phyloP scores from a whole-genome alignment of 2,113 vertebrate genomes.

The Ochotona princeps region DNA sequence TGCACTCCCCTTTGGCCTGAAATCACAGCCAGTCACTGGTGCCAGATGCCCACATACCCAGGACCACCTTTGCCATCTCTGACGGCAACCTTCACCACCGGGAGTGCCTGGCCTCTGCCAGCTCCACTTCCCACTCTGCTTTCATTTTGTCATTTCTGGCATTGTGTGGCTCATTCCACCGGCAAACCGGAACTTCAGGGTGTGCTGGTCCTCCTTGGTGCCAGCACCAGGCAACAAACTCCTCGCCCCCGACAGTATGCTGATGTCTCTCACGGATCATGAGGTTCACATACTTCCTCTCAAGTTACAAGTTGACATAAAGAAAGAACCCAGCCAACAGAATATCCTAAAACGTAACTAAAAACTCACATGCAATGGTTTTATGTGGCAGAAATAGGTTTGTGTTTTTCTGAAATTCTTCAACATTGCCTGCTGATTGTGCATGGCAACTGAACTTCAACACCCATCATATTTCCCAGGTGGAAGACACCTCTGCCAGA shows the following conservation, averaged over 20 bases:
- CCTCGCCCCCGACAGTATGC: neutral
- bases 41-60: neutral
- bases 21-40: neutral
- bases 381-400: neutral
- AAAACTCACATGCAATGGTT: neutral
- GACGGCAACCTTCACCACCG: neutral
- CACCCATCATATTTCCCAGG: neutral
- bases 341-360: neutral
- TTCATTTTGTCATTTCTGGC: neutral
- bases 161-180: neutral
- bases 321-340: neutral
- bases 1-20: neutral
- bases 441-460: neutral
- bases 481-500: neutral
- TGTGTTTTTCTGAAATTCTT: neutral
- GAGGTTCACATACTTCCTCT: neutral
- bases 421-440: neutral
- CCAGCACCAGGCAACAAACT: neutral
- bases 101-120: neutral
- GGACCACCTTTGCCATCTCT: neutral
- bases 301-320: neutral
- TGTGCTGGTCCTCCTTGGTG: rapidly evolving
- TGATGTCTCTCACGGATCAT: neutral
- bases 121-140: neutral
- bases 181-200: neutral